Percentiles rank a stretch among this genome's conserved stretches.
Evolutionary conservation across 1,140 invertebrate species (phyloP).

Genomic region (Drosophila sucinea): DNA sequence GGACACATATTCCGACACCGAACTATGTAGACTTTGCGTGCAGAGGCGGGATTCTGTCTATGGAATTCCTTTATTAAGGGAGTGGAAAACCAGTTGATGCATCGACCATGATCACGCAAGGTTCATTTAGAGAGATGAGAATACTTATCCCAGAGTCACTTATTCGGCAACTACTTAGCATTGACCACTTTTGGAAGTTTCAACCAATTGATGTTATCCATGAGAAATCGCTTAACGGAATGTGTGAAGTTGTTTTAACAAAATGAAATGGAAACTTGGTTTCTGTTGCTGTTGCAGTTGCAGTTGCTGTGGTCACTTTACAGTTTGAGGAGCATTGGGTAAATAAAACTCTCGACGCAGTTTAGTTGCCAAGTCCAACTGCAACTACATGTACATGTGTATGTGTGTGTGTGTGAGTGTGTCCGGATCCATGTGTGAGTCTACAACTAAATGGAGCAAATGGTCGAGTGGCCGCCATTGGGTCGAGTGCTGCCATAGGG

Average conservation of each 20-base stretch:
- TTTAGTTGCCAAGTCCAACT: conserved; percentile 30
- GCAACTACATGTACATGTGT: conserved; percentile 9
- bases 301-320: conserved; percentile 43
- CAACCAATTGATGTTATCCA: neutral
- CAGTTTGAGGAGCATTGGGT: conserved; percentile 63
- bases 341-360: conserved; percentile 63
- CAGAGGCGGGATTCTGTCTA: neutral
- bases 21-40: neutral
- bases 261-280: conserved; percentile 42
- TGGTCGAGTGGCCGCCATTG: conserved; percentile 76
- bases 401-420: conserved; percentile 6
- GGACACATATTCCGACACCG: neutral
- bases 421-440: conserved; percentile 14
- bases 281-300: conserved; percentile 19
- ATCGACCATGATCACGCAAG: neutral
- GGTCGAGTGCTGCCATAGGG: conserved; percentile 56
- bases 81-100: neutral
- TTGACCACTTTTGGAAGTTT: neutral
- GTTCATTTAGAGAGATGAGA: neutral
- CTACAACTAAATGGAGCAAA: conserved; percentile 75
- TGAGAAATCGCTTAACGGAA: neutral
- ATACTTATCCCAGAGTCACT: neutral
- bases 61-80: neutral
- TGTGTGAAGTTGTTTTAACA: neutral
- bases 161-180: neutral